Evolutionary conservation across 2,797 vertebrate genomes (phyloP), one percentile per base, ranked within the genome.

Genomic region (Arrhamphus sclerolepis): DNA sequence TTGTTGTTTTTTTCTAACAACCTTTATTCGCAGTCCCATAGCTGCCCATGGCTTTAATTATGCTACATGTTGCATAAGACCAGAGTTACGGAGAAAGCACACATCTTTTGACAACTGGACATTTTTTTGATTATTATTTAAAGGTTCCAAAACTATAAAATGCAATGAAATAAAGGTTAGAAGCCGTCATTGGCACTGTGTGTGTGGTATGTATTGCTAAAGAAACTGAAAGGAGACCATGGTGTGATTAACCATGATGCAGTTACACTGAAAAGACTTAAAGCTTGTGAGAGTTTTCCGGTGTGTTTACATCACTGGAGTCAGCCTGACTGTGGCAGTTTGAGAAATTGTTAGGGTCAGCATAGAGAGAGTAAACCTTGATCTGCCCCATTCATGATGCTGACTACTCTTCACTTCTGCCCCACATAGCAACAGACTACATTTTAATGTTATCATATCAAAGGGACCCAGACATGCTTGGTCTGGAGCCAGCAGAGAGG

Each of bases 391-490:
- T 71, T 49, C 55, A 13, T 28, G 57, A n/a, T 41, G 39, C 60
- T 57, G 46, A 63, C 66, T 72, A 63, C 29, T 57, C 31, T 62
- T 70, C 52, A 51, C 56, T 50, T 41, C 51, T 52, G 51, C 66
- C 28, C 29, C 46, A 29, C 21, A 28, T 67, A 47, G 68, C 39
- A 52, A 52, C 51, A 58, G 62, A 81, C 57, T 46, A 46, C 29
- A 70, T 78, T 70, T 71, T 56, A 49, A 51, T 50, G 60, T 19
- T 51, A 72, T 74, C 19, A 21, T 59, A 29, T 74, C 56, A 66
- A 55, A 73, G 67, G 65, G 75, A 51, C 68, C 75, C 70, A 70
- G 61, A 79, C 69, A 54, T 64, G 71, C 67, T 71, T 81, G 76
- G 74, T 59, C 26, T 16, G 11, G 41, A 63, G 75, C 74, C 80